Evolutionary conservation across 2,113 vertebrate genomes (phyloP).

Genomic region (Symphodus melops): DNA sequence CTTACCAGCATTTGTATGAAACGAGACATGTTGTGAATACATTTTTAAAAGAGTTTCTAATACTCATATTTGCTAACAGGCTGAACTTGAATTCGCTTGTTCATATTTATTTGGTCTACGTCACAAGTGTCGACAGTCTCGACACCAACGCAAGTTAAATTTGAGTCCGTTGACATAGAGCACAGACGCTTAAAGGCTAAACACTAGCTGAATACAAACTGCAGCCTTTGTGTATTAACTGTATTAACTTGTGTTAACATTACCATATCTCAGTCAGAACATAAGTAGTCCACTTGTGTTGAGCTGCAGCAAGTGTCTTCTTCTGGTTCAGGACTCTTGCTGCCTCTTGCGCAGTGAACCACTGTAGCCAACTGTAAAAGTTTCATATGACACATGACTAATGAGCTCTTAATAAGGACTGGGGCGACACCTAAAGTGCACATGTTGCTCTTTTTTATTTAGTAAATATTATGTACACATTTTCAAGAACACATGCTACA

Average conservation of each 20-base stretch:
- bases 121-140: not conserved
- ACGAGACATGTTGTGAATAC: not conserved
- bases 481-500: slow-evolving; percentile 84
- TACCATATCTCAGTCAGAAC: slow-evolving; percentile 43
- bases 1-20: not conserved
- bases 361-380: slow-evolving; percentile 30
- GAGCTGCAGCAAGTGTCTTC: slow-evolving; percentile 13
- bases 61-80: not conserved
- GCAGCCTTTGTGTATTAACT: not conserved
- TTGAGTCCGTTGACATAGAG: not conserved
- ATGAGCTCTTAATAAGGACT: not conserved
- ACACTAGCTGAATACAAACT: not conserved
- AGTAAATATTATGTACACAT: slow-evolving; percentile 83
- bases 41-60: not conserved
- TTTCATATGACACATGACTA: slow-evolving; percentile 19
- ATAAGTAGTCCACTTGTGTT: slow-evolving; percentile 4
- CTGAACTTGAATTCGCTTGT: slow-evolving; percentile 11
- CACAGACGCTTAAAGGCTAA: not conserved
- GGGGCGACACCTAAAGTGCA: not conserved
- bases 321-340: not conserved
- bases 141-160: not conserved
- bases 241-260: not conserved
- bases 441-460: slow-evolving; percentile 77
- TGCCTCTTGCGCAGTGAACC: not conserved
- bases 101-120: not conserved